phyloP scores from a whole-genome alignment of 1,140 invertebrate species.

The Tenebrio molitor region DNA sequence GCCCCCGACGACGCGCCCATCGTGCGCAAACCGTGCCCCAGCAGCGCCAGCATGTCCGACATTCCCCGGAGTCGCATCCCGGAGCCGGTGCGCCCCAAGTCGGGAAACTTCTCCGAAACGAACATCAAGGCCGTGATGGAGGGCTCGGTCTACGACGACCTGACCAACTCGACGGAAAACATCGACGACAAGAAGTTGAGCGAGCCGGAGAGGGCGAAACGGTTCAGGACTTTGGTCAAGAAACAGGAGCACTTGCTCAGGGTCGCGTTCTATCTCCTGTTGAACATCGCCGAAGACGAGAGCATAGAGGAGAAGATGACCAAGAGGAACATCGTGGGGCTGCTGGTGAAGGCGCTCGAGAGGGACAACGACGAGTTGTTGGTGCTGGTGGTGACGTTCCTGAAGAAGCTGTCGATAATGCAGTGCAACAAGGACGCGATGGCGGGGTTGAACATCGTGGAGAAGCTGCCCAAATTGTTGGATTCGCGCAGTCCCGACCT shows the following conservation, averaged over 20 bases:
- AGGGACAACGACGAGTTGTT: slow-evolving; percentile 88
- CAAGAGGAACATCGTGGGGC: slow-evolving; percentile 90
- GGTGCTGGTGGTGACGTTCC: slow-evolving; percentile 92
- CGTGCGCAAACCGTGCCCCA: slow-evolving; percentile 63
- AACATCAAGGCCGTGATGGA: slow-evolving; percentile 65
- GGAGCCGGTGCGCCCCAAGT: slow-evolving; percentile 76
- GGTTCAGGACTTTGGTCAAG: slow-evolving; percentile 68
- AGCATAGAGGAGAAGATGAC: slow-evolving; percentile 98
- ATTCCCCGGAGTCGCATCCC: slow-evolving; percentile 77
- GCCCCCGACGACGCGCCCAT: slow-evolving; percentile 65
- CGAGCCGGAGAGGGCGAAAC: slow-evolving; percentile 61
- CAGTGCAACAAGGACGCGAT: slow-evolving; percentile 95
- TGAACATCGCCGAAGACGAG: slow-evolving; percentile 96
- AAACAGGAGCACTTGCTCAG: slow-evolving; percentile 94
- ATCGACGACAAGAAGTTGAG: slow-evolving; percentile 88
- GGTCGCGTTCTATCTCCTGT: slow-evolving; percentile 90
- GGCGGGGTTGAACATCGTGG: slow-evolving; percentile 80
- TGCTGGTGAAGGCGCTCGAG: slow-evolving; percentile 91
- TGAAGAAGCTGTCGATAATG: slow-evolving; percentile 96
- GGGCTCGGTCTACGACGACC: slow-evolving; percentile 77
- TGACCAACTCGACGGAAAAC: slow-evolving; percentile 74
- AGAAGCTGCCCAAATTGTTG: slow-evolving; percentile 81
- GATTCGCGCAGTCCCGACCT: slow-evolving; percentile 84
- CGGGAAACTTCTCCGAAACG: slow-evolving; percentile 74
- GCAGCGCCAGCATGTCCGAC: slow-evolving; percentile 68